Evolutionary conservation across 2,113 vertebrate genomes (phyloP).

Genomic region (Amblyornis subalaris): DNA sequence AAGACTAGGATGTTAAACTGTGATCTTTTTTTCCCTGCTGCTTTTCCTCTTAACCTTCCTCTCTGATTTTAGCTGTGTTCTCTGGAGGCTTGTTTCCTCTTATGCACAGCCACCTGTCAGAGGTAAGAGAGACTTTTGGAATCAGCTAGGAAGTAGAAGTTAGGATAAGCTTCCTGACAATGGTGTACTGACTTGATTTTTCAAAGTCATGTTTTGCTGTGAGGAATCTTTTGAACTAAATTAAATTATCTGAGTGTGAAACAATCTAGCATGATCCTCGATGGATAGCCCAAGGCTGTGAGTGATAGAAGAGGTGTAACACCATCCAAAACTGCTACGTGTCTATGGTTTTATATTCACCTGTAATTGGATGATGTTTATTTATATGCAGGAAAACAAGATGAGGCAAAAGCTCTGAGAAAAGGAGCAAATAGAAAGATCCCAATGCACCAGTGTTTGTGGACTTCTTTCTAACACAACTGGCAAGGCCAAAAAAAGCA

Average conservation of each 20-base stretch:
- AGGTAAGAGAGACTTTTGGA: background rate
- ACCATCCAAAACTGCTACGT: background rate
- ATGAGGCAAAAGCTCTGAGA: background rate
- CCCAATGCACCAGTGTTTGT: background rate
- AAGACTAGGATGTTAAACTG: slow-evolving; percentile 6
- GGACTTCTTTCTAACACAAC: background rate
- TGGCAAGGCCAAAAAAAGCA: background rate
- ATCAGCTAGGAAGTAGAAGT: background rate
- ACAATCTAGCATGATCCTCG: background rate
- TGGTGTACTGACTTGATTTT: background rate
- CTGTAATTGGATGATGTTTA: background rate
- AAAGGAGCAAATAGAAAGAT: background rate
- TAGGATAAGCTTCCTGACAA: background rate
- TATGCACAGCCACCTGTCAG: background rate
- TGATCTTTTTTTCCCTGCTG: background rate
- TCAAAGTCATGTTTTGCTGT: background rate
- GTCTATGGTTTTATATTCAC: background rate
- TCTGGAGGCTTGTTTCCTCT: background rate
- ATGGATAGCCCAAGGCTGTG: background rate
- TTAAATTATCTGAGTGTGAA: background rate
- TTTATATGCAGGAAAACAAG: background rate
- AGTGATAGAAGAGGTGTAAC: background rate
- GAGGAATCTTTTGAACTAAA: background rate
- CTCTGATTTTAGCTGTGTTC: background rate
- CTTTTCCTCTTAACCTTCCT: background rate